Evolutionary conservation across 2,888 invertebrate genomes (phyloP), one percentile per base, ranked within the genome.

Genomic region (Macrosoma leucophasiata): DNA sequence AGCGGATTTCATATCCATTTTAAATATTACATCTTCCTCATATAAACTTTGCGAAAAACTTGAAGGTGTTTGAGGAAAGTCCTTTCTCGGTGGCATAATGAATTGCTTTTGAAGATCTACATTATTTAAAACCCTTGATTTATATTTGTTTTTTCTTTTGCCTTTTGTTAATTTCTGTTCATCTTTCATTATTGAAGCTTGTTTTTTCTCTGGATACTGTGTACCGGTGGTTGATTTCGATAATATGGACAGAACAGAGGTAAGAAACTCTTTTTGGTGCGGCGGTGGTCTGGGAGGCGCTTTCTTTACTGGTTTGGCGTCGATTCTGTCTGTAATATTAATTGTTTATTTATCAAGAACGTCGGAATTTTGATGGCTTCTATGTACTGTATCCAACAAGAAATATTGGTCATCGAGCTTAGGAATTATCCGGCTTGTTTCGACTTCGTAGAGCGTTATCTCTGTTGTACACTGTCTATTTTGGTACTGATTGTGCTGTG

Each of bases 141-240:
- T 46, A 14, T 41, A 50, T 29, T 42, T 43, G 6, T n/a, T 9
- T 22, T 12, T 20, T 19, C 24, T 19, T 33, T 29, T 23, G 13
- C 4, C 11, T 17, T 36, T 10, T 37, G 41, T 22, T 36, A 45
- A 5, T 4, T 20, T 46, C 24, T 38, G 7, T 24, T 33, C 6
- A 17, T 4, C n/a, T 9, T 25, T 36, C 26, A 17, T 38, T 24
- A 26, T 25, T 12, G 3, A 46, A 2, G 15, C n/a, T 7, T 42
- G 35, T 1, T 44, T 25, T 2, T n/a, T 11, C 3, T 62, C 71
- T 0, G 69, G 68, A 15, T 43, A 59, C 31, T 74, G 69, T 0
- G 72, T 74, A 0, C 55, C 64, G 0, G 63, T 51, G 1, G 73
- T 63, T 0, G 62, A 55, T 46, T 73, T 66, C 0, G 73, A 66